These are phyloP conservation scores for Anguilla megastoma DNA, from an alignment of 2,797 vertebrate genomes.

Conservation along the genomic window DNA sequence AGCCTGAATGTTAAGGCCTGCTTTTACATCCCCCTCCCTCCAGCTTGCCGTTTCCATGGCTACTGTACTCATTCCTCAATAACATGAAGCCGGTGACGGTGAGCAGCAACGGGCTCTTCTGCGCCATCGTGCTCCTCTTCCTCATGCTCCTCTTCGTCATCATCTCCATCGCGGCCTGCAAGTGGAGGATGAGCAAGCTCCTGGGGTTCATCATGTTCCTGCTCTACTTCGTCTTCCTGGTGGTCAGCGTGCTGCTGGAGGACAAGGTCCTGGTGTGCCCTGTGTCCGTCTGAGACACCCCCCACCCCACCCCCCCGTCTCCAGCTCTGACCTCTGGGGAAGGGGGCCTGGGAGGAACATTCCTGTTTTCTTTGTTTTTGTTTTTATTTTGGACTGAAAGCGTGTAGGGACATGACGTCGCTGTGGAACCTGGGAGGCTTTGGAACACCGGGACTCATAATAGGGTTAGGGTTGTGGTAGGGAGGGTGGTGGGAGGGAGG, in stretches of 20 bases:
- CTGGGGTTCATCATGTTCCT: slow-evolving; percentile 91
- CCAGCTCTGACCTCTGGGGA: not conserved
- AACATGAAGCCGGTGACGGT: slow-evolving; percentile 78
- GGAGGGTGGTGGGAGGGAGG: not conserved
- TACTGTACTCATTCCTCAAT: slow-evolving; percentile 79
- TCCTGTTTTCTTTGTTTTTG: not conserved
- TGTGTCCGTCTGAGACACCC: slow-evolving; percentile 77
- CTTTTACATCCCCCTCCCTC: slow-evolving; percentile 30
- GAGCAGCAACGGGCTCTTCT: slow-evolving; percentile 98
- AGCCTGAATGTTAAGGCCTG: not conserved
- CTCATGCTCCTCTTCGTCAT: slow-evolving; percentile 98
- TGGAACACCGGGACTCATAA: not conserved
- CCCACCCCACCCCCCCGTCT: not conserved
- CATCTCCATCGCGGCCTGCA: slow-evolving; percentile 90
- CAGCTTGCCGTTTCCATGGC: slow-evolving; percentile 97
- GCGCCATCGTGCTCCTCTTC: slow-evolving; percentile 97
- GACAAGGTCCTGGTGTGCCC: slow-evolving; percentile 89
- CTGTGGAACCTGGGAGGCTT: not conserved
- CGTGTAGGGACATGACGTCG: not conserved
- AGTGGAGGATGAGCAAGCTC: slow-evolving; percentile 95
- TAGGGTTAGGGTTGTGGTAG: not conserved
- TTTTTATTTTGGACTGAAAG: not conserved
- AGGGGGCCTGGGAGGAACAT: not conserved
- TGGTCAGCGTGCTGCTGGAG: slow-evolving; percentile 94
- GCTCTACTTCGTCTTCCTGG: slow-evolving; percentile 93